These are phyloP conservation scores for Clitarchus hookeri DNA, from an alignment of 2,888 invertebrate species.

Conservation along the genomic window DNA sequence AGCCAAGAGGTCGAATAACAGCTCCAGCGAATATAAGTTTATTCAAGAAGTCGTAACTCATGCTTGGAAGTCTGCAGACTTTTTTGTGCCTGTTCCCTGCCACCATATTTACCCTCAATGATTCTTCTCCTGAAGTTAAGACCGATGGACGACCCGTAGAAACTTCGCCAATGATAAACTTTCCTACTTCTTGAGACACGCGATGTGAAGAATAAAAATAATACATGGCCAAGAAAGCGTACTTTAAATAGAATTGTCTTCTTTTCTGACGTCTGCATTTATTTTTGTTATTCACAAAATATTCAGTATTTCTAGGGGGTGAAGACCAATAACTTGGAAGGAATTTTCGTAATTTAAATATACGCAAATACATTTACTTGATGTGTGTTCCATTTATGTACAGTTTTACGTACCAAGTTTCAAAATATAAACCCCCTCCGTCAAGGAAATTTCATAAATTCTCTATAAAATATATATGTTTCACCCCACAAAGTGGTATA, in stretches of 20 bases:
- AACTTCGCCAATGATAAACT: slow-evolving; percentile 14
- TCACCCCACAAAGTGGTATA: no score
- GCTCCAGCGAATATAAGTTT: not conserved
- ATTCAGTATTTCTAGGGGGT: no score
- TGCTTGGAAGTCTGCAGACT: not conserved
- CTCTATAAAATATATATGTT: no score
- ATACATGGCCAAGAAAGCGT: not conserved
- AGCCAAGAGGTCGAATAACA: not conserved
- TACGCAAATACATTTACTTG: no score
- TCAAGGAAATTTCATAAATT: no score
- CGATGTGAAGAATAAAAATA: slow-evolving; percentile 4
- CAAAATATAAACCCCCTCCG: no score
- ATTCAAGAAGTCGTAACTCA: not conserved
- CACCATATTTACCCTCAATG: not conserved
- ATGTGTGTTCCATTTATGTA: no score
- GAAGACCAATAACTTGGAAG: no score
- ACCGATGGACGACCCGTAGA: not conserved
- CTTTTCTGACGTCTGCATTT: not conserved
- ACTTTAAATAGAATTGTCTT: not conserved
- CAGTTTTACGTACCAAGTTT: no score
- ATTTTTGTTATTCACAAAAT: not conserved
- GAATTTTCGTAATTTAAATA: no score
- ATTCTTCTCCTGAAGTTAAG: slow-evolving; percentile 14
- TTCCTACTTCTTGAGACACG: not conserved
- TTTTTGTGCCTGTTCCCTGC: not conserved